These are phyloP conservation scores for Chiridota heheva DNA, from an alignment of 35 echinoderm and acorn worm species.

Conservation along the genomic window DNA sequence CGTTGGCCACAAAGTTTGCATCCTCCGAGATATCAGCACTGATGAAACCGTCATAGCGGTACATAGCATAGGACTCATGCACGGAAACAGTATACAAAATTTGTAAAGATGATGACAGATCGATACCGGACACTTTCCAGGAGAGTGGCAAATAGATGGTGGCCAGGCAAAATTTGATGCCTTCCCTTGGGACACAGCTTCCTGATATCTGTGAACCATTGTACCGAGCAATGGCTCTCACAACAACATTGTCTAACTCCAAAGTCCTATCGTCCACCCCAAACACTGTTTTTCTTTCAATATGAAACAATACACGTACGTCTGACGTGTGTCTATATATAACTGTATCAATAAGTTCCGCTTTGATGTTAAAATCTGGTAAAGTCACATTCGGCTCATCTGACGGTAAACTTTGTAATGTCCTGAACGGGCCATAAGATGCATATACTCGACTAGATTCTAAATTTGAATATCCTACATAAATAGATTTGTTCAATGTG, in stretches of 20 bases:
- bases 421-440: slow-evolving; percentile 27
- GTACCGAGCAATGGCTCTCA: slow-evolving; percentile 12
- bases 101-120: not conserved
- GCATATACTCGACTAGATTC: slow-evolving; percentile 18
- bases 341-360: not conserved
- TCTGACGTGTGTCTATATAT: slow-evolving; percentile 21
- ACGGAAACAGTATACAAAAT: not conserved
- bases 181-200: slow-evolving; percentile 9
- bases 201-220: not conserved
- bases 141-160: slow-evolving; percentile 9
- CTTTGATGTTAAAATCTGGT: slow-evolving; percentile 20
- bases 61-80: slow-evolving; percentile 2
- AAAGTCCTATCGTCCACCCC: no score
- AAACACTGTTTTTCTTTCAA: slow-evolving; percentile 36
- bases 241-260: no score
- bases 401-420: not conserved
- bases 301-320: slow-evolving; percentile 28
- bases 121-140: slow-evolving; percentile 6
- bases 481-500: slow-evolving; percentile 21
- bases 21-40: not conserved
- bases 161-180: slow-evolving; percentile 2
- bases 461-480: slow-evolving; percentile 2
- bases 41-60: not conserved
- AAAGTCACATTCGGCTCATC: not conserved
- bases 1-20: not conserved